phyloP scores from a whole-genome alignment of 1,140 invertebrate species.

The Scaptomyza montana region DNA sequence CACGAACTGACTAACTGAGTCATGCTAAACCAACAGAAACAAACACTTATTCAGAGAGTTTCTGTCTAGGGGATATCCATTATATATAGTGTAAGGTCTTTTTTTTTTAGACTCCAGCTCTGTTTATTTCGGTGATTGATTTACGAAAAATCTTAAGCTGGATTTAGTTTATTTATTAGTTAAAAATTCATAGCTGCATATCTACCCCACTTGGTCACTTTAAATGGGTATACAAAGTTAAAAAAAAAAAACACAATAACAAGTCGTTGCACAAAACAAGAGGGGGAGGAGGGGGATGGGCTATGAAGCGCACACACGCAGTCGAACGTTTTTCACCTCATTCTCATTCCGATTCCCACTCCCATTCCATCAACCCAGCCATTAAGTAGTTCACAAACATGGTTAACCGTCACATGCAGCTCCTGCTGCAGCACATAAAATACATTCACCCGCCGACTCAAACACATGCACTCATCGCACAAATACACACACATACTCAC shows the following conservation, averaged over 20 bases:
- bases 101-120: no score
- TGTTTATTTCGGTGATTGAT: no score
- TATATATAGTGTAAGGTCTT: background rate
- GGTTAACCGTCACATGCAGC: conserved; percentile 54
- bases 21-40: conserved; percentile 31
- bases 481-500: conserved; percentile 32
- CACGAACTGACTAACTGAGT: conserved; percentile 35
- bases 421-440: conserved; percentile 39
- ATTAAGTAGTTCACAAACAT: conserved; percentile 49
- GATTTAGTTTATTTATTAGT: no score
- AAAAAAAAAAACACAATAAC: conserved; percentile 35
- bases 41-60: background rate
- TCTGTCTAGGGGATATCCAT: background rate
- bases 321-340: conserved; percentile 61
- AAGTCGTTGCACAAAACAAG: conserved; percentile 7
- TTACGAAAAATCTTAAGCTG: no score
- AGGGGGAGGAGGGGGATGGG: conserved; percentile 4
- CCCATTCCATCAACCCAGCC: conserved; percentile 16
- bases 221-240: background rate
- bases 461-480: conserved; percentile 23
- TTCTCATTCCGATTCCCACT: conserved; percentile 35
- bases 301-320: conserved; percentile 9
- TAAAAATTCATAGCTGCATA: no score
- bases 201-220: no score
- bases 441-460: conserved; percentile 42